phyloP scores from a whole-genome alignment of 2,113 vertebrate species.

The Cephalopholis sonnerati region DNA sequence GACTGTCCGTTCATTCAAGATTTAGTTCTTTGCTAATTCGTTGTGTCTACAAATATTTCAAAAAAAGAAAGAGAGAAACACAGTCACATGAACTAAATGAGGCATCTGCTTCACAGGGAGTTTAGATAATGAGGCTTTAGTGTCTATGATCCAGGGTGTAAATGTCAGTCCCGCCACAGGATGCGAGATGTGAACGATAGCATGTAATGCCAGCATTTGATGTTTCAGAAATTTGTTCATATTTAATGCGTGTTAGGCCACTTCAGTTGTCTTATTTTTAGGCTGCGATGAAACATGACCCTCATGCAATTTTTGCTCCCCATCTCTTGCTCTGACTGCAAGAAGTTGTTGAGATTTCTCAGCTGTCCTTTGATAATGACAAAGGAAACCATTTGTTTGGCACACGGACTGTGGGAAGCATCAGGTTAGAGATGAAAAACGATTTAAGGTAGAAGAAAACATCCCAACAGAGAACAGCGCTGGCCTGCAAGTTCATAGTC shows the following conservation, averaged over 20 bases:
- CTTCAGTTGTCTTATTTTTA: constrained; percentile 47
- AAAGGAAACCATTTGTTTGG: constrained; percentile 71
- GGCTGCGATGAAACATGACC: constrained; percentile 31
- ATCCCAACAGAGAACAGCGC: background rate
- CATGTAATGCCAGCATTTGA: constrained; percentile 27
- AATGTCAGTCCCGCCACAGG: constrained; percentile 57
- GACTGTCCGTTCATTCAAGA: constrained; percentile 8
- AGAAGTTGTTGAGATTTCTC: constrained; percentile 61
- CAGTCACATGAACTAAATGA: constrained; percentile 72
- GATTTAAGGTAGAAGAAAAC: constrained; percentile 10
- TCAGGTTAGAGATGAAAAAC: constrained; percentile 44
- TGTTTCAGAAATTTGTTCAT: constrained; percentile 38
- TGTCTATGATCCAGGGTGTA: constrained; percentile 51
- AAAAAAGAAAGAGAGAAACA: constrained; percentile 36
- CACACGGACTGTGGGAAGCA: constrained; percentile 41
- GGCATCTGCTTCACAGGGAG: constrained; percentile 62
- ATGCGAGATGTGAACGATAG: constrained; percentile 56
- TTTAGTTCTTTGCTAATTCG: constrained; percentile 29
- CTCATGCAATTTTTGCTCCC: constrained; percentile 35
- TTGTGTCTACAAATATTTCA: constrained; percentile 36
- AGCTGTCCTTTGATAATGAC: constrained; percentile 72
- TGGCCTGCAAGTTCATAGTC: constrained; percentile 8
- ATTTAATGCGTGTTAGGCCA: constrained; percentile 23
- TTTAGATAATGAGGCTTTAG: constrained; percentile 67
- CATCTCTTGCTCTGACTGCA: constrained; percentile 38